Conservation (phyloP, 2,113 vertebrate species). For the Vulpes vulpes region DNA sequence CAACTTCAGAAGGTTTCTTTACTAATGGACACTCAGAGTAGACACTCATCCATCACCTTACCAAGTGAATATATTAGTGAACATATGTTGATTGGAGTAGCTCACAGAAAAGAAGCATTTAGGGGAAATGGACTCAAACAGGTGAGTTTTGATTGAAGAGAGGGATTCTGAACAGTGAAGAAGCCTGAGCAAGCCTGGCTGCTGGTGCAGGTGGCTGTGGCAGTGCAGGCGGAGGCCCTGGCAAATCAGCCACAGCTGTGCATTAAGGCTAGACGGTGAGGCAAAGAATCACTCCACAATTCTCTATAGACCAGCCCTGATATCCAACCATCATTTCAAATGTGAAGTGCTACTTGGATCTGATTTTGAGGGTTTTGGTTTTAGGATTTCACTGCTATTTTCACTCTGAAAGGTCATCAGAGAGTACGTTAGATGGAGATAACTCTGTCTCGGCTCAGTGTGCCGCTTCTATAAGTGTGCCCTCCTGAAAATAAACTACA, state of each 20-base stretch:
- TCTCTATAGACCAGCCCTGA: background rate
- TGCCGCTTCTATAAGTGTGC: slow-evolving; percentile 75
- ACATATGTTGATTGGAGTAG: background rate
- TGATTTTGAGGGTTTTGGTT: slow-evolving; percentile 61
- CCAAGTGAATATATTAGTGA: background rate
- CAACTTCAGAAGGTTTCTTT: background rate
- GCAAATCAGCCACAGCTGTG: background rate
- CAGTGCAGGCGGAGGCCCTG: too few relatives aligned
- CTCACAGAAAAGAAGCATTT: background rate
- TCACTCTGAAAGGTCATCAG: slow-evolving; percentile 75
- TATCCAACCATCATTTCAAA: slow-evolving; percentile 47
- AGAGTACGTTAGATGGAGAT: slow-evolving; percentile 62
- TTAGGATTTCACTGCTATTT: slow-evolving; percentile 71
- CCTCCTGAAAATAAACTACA: slow-evolving; percentile 82
- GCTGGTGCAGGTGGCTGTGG: too few relatives aligned
- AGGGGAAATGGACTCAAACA: background rate
- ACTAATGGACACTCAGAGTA: background rate
- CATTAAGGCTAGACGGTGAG: accelerated
- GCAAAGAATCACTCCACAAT: background rate
- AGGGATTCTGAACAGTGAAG: background rate
- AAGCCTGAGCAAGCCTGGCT: background rate
- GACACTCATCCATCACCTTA: background rate
- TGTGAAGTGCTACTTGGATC: slow-evolving; percentile 70
- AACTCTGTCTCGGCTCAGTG: slow-evolving; percentile 69
- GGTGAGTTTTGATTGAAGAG: background rate